These are phyloP conservation scores for Dallia pectoralis DNA, from an alignment of 2,797 vertebrate genomes.

Conservation along the genomic window DNA sequence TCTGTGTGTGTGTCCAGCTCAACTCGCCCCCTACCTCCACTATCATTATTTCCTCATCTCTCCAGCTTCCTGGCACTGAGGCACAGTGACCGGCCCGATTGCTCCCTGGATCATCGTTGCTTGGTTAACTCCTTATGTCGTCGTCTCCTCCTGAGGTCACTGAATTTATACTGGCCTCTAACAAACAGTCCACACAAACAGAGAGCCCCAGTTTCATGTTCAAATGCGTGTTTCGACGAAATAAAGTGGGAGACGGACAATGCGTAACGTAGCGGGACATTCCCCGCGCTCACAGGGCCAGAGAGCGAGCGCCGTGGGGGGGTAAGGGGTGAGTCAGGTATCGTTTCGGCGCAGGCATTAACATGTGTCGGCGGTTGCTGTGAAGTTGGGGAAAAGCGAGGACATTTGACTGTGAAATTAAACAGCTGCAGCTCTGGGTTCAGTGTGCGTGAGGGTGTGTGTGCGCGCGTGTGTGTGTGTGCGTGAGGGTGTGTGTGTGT, in stretches of 20 bases:
- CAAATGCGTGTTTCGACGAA: conserved; percentile 28
- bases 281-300: neutral
- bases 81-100: conserved; percentile 66
- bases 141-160: conserved; percentile 52
- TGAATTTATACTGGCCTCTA: conserved; percentile 46
- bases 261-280: neutral
- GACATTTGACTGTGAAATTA: conserved; percentile 20
- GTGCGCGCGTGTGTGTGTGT: neutral
- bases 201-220: conserved; percentile 22
- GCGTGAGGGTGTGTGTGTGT: no score
- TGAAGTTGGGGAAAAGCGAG: conserved; percentile 6
- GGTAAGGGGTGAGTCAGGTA: neutral
- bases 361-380: conserved; percentile 2
- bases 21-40: conserved; percentile 57
- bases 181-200: conserved; percentile 34
- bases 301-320: conserved; percentile 1
- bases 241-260: conserved; percentile 12
- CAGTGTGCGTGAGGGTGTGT: no score
- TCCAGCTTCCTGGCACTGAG: conserved; percentile 56
- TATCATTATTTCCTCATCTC: conserved; percentile 72
- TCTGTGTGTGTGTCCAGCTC: conserved; percentile 45
- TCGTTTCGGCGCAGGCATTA: neutral
- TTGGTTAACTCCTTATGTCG: conserved; percentile 41
- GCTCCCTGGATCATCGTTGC: conserved; percentile 62
- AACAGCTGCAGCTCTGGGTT: conserved; percentile 12